Evolutionary conservation across 2,888 invertebrate genomes (phyloP), one percentile per base, ranked within the genome.

Genomic region (Ornithoptera priamus): DNA sequence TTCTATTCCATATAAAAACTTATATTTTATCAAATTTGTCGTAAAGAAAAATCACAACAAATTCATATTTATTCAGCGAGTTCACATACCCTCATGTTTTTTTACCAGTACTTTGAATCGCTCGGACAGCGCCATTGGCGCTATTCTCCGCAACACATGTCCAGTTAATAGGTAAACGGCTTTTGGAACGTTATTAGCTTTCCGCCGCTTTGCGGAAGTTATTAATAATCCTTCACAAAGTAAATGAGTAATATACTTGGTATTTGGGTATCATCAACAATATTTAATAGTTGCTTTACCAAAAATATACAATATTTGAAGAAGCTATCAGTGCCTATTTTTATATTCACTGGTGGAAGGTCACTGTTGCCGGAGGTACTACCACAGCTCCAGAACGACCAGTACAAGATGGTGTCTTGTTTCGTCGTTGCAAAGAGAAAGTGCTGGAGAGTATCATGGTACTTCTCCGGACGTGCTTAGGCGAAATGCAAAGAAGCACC

Each of bases 131-230:
- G 80, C 84, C 83, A 77, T 81, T 67, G 82, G 82, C 81, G 75
- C 74, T 75, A 75, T 42, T n/a, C 62, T 57, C 62, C 62, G 78
- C 75, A 74, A 71, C 76, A 72, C 77, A 72, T 73, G 78, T 76
- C 75, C 70, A 75, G 79, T 78, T 82, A 58, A 60, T 67, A 77
- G 71, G 82, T 82, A 84, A 84, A 85, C 82, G 84, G 86, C 88
- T 88, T 88, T 81, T 73, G 80, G 77, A 80, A 74, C 80, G 75
- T 85, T 89, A 87, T 89, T 86, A 85, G 81, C 82, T 86, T 81
- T 81, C 77, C 75, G 68, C 77, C 71, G 76, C 75, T 72, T 59
- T 75, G 75, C 73, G 66, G 69, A 76, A 71, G 76, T 76, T 83
- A 80, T 83, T 82, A 78, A 77, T 79, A 50, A 4, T 15, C 15